Evolutionary conservation across 2,113 vertebrate genomes (phyloP), one percentile per base, ranked within the genome.

Genomic region (Eolophus roseicapilla): DNA sequence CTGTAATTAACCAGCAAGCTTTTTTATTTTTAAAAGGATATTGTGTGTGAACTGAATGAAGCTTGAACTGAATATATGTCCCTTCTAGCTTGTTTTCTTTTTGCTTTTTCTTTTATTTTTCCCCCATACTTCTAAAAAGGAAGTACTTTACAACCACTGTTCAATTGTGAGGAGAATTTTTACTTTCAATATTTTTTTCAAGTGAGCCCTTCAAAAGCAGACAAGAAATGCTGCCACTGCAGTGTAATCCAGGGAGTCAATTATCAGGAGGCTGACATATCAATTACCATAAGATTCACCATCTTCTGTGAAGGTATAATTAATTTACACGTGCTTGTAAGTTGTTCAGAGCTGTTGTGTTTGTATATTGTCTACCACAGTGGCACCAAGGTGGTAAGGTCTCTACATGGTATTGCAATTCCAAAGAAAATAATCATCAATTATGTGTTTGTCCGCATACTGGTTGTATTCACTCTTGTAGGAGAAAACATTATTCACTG

Each of bases 181-280:
- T 76, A 47, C 57, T 93, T 52, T 44, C 82, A 74, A 9, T 52
- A 15, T 52, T 39, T 88, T 90, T 95, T 92, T 86, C 71, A 77
- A 94, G 62, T 37, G 60, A 77, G 81, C 44, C 85, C 59, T 95
- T 93, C 85, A 94, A 81, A 96, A 83, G 49, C 85, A 81, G 84
- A 88, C 44, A 83, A 89, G 89, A 92, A 65, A 50, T 39, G n/a
- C 59, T 82, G 60, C 46, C 79, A 43, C 80, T 92, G 80, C 41
- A 41, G 41, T 77, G 76, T 70, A 90, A 86, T 59, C 63, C 47
- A 62, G 41, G 35, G 52, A 93, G 37, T 88, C 88, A 90, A 83
- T 93, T 93, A 88, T n/a, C 18, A 88, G 46, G 71, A 90, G 59
- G 17, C 64, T 90, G 76, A 74, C 55, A 59, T 88, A 85, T 70